Percentiles rank a stretch among this genome's conserved stretches.
Evolutionary conservation across 1,140 invertebrate species (phyloP).

Genomic region (Lordiphosa mommai): DNA sequence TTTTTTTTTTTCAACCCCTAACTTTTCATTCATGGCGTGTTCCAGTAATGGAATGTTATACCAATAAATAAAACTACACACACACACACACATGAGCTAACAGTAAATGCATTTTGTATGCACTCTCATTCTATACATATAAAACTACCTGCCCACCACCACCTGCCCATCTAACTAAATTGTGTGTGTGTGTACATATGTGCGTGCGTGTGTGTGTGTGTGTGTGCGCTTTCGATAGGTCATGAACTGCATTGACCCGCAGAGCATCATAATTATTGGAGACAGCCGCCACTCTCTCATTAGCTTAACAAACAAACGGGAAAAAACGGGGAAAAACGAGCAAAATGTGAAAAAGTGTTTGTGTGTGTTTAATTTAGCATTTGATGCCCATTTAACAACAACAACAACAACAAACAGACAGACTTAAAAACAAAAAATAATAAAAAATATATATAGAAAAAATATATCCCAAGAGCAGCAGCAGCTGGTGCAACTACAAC

Average conservation of each 20-base stretch:
- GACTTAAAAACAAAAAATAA: neutral
- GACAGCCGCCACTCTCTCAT: neutral
- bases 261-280: constrained; percentile 47
- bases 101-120: constrained; percentile 31
- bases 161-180: neutral
- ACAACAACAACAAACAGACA: neutral
- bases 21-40: constrained; percentile 70
- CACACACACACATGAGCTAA: constrained; percentile 7
- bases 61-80: constrained; percentile 41
- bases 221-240: constrained; percentile 52
- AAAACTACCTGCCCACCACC: neutral
- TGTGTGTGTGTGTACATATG: constrained; percentile 3
- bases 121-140: neutral
- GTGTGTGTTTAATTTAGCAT: neutral
- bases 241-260: constrained; percentile 70
- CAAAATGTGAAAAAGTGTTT: neutral
- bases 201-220: constrained; percentile 5
- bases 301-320: neutral
- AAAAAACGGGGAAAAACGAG: neutral
- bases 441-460: neutral
- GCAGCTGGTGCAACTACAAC: neutral
- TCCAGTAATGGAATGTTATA: constrained; percentile 71
- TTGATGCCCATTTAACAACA: neutral
- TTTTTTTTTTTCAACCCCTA: constrained; percentile 55
- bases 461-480: neutral